Evolutionary conservation across 2,888 invertebrate genomes (phyloP).

Genomic region (Nasonovia ribisnigri): DNA sequence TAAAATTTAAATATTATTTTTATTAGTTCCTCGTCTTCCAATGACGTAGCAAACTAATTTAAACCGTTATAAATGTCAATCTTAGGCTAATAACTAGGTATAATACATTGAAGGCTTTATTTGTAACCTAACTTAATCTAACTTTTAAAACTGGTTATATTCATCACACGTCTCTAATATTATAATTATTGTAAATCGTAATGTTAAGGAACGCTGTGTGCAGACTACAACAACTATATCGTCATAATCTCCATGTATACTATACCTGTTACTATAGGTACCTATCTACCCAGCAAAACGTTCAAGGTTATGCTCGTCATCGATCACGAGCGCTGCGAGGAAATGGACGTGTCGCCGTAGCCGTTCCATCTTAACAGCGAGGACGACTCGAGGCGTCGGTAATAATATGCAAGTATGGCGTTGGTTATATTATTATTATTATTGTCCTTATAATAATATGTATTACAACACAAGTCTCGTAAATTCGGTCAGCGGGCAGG

Average conservation of each 20-base stretch:
- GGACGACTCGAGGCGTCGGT: no score
- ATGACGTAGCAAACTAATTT: neutral
- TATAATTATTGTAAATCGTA: no score
- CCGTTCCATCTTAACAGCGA: neutral
- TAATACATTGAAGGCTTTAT: no score
- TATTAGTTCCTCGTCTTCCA: neutral
- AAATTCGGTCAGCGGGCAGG: neutral
- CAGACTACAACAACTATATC: no score
- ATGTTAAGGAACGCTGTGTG: no score
- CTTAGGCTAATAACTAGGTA: neutral
- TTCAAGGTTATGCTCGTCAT: neutral
- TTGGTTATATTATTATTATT: neutral
- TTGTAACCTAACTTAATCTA: no score
- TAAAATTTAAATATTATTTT: neutral
- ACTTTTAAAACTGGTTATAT: no score
- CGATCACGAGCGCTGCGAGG: neutral
- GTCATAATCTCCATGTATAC: no score
- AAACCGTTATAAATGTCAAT: neutral
- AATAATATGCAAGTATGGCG: neutral
- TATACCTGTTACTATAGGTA: neutral
- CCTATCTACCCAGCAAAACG: neutral
- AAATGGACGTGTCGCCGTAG: neutral
- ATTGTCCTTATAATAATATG: neutral
- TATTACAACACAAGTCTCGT: no score
- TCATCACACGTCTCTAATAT: no score